Evolutionary conservation across 2,888 invertebrate genomes (phyloP).

Genomic region (Nymphalis urticae): DNA sequence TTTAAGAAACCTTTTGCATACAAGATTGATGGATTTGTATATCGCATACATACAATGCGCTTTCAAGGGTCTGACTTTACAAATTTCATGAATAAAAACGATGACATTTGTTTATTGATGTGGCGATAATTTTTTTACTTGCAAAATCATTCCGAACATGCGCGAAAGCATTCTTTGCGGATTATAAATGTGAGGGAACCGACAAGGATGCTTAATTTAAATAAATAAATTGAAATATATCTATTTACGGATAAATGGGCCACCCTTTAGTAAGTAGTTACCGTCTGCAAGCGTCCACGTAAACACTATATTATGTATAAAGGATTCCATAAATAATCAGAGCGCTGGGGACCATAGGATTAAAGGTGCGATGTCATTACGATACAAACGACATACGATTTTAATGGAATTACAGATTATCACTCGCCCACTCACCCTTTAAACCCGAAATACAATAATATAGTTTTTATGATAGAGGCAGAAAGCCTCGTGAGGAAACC

Average conservation of each 20-base stretch:
- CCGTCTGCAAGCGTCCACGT: too few species aligned
- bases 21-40: constrained; percentile 22
- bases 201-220: background rate
- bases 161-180: constrained; percentile 7
- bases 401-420: too few species aligned
- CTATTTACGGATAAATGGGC: background rate
- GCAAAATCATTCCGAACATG: constrained; percentile 16
- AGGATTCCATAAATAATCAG: too few species aligned
- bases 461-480: too few species aligned
- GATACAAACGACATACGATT: too few species aligned
- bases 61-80: constrained; percentile 20
- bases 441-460: too few species aligned
- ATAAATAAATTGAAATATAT: background rate
- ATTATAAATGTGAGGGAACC: constrained; percentile 1
- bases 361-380: too few species aligned
- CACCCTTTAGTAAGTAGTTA: too few species aligned
- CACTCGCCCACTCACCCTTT: too few species aligned
- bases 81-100: constrained; percentile 24
- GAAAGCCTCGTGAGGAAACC: too few species aligned
- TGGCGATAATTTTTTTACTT: constrained; percentile 16
- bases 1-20: constrained; percentile 10
- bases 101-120: constrained; percentile 17
- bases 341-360: too few species aligned
- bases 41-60: constrained; percentile 18
- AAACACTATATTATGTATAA: too few species aligned